Evolutionary conservation across 2,888 invertebrate species (phyloP), one percentile per base, ranked within the genome.

Genomic region (Opisthograptis luteolata): DNA sequence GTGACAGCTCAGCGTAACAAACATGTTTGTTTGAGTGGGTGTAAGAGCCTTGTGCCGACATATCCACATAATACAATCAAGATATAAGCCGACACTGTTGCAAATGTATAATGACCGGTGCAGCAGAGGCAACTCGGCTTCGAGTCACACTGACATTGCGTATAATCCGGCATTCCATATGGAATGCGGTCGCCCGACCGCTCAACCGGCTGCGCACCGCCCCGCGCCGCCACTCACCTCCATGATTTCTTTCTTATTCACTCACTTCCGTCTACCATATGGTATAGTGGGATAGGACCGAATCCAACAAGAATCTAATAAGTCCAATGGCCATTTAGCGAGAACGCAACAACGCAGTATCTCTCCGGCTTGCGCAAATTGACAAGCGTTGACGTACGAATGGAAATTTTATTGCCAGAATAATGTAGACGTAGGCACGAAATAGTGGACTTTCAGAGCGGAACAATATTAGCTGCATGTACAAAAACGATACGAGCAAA

Each of bases 121-220:
- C 64, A 69, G 66, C 64, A 66, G 64, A 71, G 69, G 68, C 66
- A 71, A 68, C 66, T 64, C 65, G 58, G 72, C 73, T 71, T 67
- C 65, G 64, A 84, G 79, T 81, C 83, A 83, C 83, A 87, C 86
- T 89, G 88, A 89, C 89, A 89, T 88, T 88, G 89, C 87, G 78
- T 88, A 80, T 79, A 83, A 83, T 87, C 88, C 84, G 86, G 85
- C 84, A 89, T 86, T 82, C 83, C 87, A 79, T 81, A 83, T 81
- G 89, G 89, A 90, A 90, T 89, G 90, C 87, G 88, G 89, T 86
- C 89, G 88, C 73, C 65, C 78, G 78, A 72, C 83, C 81, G 74
- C 73, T 65, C 75, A 77, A 76, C 87, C 84, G 76, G 73, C 73
- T 72, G 76, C 74, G 73, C 76, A 71, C 73, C 74, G 60, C 76